These are phyloP conservation scores for Thamnaconus septentrionalis DNA, from an alignment of 2,113 vertebrate genomes.

Conservation along the genomic window DNA sequence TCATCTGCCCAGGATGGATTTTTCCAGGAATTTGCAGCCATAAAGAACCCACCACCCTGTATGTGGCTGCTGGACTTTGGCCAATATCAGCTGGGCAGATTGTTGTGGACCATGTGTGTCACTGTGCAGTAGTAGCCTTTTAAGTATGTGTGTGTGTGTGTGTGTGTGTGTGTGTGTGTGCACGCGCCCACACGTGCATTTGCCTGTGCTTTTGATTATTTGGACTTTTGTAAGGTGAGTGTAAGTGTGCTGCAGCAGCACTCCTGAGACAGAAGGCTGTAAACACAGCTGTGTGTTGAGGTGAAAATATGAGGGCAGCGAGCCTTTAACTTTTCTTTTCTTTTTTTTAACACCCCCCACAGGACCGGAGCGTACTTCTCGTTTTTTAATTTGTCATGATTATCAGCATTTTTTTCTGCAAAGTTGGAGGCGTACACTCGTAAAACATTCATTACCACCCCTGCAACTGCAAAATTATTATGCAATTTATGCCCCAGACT, in stretches of 20 bases:
- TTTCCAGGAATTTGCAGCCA: constrained; percentile 25
- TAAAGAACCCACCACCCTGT: constrained; percentile 28
- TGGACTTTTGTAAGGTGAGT: constrained; percentile 34
- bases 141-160: constrained; percentile 2
- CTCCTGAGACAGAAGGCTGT: constrained; percentile 28
- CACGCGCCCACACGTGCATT: too few relatives aligned
- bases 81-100: constrained; percentile 60
- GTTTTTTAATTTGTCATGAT: constrained; percentile 8
- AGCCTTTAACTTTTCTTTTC: constrained; percentile 2
- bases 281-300: constrained; percentile 60
- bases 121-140: constrained; percentile 26
- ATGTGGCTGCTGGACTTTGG: constrained; percentile 47
- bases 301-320: constrained; percentile 16
- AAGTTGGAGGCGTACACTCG: not conserved
- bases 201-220: constrained; percentile 20
- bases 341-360: not conserved
- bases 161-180: not conserved
- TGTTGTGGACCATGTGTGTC: constrained; percentile 41
- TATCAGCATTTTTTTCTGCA: not conserved
- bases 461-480: not conserved
- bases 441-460: not conserved
- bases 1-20: constrained; percentile 30
- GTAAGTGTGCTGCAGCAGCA: constrained; percentile 19
- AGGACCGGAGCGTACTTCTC: not conserved
- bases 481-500: not conserved